Base-by-base conservation (phyloP, 2,888 invertebrate genomes). In the Odontothrips loti region DNA sequence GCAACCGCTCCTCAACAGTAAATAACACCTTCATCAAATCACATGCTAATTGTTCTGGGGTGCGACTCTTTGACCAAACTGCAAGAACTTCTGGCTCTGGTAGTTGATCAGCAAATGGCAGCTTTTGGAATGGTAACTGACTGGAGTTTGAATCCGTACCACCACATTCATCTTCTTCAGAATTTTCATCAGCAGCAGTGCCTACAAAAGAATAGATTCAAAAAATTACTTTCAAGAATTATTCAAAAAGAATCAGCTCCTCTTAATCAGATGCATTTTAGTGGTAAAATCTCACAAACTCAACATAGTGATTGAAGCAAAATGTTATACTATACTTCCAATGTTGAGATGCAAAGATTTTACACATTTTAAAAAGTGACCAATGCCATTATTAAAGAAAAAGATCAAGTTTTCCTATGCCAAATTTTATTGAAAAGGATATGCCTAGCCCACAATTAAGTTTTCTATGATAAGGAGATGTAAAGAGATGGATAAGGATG, bases 11-110 rank as follows among this genome's bases (percentile, higher is more conserved):
- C 84, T 88, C 88, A 11, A 87, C 87, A 27, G 88, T 87, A 83
- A 88, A 88, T 47, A 88, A 85, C 78, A 88, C 87, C 84, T 88
- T 88, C 88, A 88, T 88, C 80, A 88, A 86, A 84, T 88, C 88
- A 83, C 88, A 88, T 81, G 88, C 88, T 79, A 88, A 86, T 84
- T 88, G 88, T 84, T 88, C 88, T 85, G 87, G 86, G 51, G 88
- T 88, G 81, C 88, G 86, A 8, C 87, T 87, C 80, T 87, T 86
- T 43, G 88, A 87, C 88, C 88, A 88, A 43, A 87, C 87, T 75
- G 87, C 86, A 82, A 88, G 87, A 82, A 88, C 86, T 82, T 88
- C 87, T 43, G 88, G 87, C 43, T 86, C 86, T 47, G 88, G 88
- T 82, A 88, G 86, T 80, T 88, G 86, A 84, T 88, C 87, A 81